These are phyloP conservation scores for Clinocottus analis DNA, from an alignment of 2,113 vertebrate genomes.

Conservation along the genomic window DNA sequence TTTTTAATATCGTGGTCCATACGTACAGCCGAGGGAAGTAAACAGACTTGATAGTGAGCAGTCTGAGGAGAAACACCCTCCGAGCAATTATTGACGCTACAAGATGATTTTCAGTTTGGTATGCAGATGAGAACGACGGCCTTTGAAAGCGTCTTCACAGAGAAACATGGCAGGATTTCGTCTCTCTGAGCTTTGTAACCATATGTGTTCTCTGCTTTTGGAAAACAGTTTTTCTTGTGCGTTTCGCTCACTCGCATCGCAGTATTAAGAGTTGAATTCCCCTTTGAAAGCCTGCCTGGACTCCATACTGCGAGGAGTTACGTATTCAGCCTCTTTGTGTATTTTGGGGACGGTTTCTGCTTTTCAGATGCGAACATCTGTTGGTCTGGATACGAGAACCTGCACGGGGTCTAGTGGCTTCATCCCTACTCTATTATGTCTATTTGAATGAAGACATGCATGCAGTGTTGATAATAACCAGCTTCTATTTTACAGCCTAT, in stretches of 20 bases:
- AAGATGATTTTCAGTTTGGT: conserved; percentile 3
- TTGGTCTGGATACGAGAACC: conserved; percentile 12
- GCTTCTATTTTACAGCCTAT: conserved; percentile 11
- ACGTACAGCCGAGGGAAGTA: conserved; percentile 25
- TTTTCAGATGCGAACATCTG: conserved; percentile 21
- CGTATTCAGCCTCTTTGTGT: conserved; percentile 19
- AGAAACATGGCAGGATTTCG: conserved; percentile 52
- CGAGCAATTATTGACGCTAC: conserved; percentile 45
- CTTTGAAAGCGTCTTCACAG: conserved; percentile 62
- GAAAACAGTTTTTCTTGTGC: conserved; percentile 56
- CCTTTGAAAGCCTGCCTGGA: conserved; percentile 25
- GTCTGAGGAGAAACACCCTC: conserved; percentile 13
- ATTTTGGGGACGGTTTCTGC: not conserved
- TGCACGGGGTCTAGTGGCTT: not conserved
- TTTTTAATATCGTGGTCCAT: not conserved
- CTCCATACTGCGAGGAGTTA: not conserved
- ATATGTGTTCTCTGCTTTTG: conserved; percentile 45
- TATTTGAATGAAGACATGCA: conserved; percentile 7
- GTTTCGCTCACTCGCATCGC: conserved; percentile 36
- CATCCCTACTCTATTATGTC: conserved; percentile 31
- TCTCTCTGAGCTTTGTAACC: conserved; percentile 47
- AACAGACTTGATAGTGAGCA: not conserved
- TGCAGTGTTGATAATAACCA: conserved; percentile 1
- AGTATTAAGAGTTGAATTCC: conserved; percentile 34
- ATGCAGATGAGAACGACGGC: conserved; percentile 58